Base-by-base conservation (phyloP, 2,797 vertebrate species). In the Protonibea diacanthus region DNA sequence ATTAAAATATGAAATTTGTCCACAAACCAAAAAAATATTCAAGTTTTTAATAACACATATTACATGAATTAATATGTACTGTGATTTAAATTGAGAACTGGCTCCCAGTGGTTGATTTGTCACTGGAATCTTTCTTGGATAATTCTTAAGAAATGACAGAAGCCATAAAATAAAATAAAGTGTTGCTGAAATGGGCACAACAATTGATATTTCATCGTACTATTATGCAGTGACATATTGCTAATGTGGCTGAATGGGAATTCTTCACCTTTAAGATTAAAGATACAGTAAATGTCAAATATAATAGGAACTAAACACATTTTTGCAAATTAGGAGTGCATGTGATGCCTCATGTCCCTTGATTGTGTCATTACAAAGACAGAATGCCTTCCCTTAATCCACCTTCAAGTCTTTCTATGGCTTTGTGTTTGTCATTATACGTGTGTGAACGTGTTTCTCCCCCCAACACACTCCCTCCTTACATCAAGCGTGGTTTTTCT, bases 401-500 rank as follows among this genome's bases (percentile, higher is more conserved):
- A 42, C 20, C 6, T 57, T 76, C 56, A 56, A 15, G 48, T 63
- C 81, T 53, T 29, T 0, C 42, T 0, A 10, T 10, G 1, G 52
- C 48, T 68, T 49, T 80, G 38, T 60, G 66, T 74, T 79, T 73
- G 52, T 69, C 63, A 59, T 58, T 38, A 49, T 27, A 33, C 3
- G 3, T 49, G 78, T 81, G 72, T 71, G 57, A 73, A 83, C 53
- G 70, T 58, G 33, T 59, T 38, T 67, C 76, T 57, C 1, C 29
- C 71, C 8, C 63, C 21, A 21, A 4, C 51, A 3, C 8, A 2
- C 8, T 6, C 21, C 10, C 45, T 9, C 8, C 8, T n/a, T 60
- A 18, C 57, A 49, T 62, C 29, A 52, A 8, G 69, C 4, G 3
- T 3, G 42, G 10, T 55, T 82, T 82, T 78, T 58, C 65, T 55